A percentile compares a stretch with the other conserved stretches of the same genome.
Conservation (phyloP, 1,140 invertebrate genomes). For the Nephila pilipes region DNA sequence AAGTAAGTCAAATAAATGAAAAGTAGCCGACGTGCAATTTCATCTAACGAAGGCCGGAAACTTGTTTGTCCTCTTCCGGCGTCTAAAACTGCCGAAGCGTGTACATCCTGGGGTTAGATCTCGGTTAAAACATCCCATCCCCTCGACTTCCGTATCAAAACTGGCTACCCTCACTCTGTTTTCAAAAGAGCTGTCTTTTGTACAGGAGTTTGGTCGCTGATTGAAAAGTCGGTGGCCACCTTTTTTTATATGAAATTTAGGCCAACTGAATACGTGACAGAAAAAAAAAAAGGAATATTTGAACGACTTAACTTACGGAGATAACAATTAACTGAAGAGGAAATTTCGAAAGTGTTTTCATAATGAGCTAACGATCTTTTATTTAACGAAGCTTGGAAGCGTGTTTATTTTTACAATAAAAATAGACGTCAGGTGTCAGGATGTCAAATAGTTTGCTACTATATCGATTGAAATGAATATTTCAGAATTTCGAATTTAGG, state of each 20-base stretch:
- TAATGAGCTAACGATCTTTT: background rate
- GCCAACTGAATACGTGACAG: conserved; percentile 19
- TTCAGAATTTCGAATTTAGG: no score
- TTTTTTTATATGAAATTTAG: conserved; percentile 26
- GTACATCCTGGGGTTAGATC: conserved; percentile 50
- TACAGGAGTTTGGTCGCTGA: background rate
- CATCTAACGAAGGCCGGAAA: conserved; percentile 55
- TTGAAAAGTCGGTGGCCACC: conserved; percentile 19
- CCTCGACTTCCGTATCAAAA: conserved; percentile 70
- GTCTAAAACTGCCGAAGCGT: conserved; percentile 51
- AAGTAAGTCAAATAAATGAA: background rate
- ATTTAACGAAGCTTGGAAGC: background rate
- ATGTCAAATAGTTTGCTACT: no score
- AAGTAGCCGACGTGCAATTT: background rate
- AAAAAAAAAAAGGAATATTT: background rate
- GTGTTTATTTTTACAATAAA: no score
- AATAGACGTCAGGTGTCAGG: no score
- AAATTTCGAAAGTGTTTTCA: conserved; percentile 34
- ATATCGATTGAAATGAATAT: no score
- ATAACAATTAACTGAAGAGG: conserved; percentile 26
- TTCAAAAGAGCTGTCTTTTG: conserved; percentile 52
- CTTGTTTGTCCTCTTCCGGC: conserved; percentile 64
- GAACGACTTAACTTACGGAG: background rate
- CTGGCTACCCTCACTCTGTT: background rate
- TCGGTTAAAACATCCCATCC: conserved; percentile 47